Base-by-base conservation (phyloP, 2,888 invertebrate species). In the Congeria kusceri region DNA sequence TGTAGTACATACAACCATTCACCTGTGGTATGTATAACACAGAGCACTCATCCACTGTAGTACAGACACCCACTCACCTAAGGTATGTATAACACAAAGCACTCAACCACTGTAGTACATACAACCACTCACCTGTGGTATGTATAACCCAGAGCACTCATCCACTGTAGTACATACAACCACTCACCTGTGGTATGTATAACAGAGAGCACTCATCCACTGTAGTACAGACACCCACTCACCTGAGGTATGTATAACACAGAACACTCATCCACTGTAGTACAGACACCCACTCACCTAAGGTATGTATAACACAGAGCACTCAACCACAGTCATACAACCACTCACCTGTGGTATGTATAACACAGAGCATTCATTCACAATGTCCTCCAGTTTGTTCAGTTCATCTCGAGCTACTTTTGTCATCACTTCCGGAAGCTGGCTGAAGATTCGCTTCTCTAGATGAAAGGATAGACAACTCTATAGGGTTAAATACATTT, bases 391-490 rank as follows among this genome's bases (percentile, higher is more conserved):
- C 44, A 97, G 94, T 32, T 95, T 94, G 53, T 95, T 94, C 83
- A 96, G 94, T 86, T 97, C 97, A 81, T 96, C 95, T 80, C 95
- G 94, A 0, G 96, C 97, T 25, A 96, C 96, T 71, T 95, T 95
- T 0, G 96, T 96, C 94, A 97, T 95, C 62, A 96, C 94, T 61
- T 96, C 95, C 53, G 96, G 96, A 39, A 98, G 95, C 20, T 95
- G 95, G 68, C 95, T 95, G 94, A 96, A 96, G 7, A 95, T 95
- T 83, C 96, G 95, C 91, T 96, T 96, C 88, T 96, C 97, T 96
- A 91, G 4, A 90, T 39, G 39, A 39, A 39, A 39, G 9, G 39
- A 39, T 15, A 39, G 39, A 39, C 9, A 39, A 39, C 9, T 3
- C 11, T 39, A 15, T 39, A 39, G 3, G 39, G 9, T 7, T 11